A percentile compares a stretch with the other conserved stretches of the same genome.
Evolutionary conservation across 2,113 vertebrate genomes (phyloP).

Genomic region (Turdus rufiventris): DNA sequence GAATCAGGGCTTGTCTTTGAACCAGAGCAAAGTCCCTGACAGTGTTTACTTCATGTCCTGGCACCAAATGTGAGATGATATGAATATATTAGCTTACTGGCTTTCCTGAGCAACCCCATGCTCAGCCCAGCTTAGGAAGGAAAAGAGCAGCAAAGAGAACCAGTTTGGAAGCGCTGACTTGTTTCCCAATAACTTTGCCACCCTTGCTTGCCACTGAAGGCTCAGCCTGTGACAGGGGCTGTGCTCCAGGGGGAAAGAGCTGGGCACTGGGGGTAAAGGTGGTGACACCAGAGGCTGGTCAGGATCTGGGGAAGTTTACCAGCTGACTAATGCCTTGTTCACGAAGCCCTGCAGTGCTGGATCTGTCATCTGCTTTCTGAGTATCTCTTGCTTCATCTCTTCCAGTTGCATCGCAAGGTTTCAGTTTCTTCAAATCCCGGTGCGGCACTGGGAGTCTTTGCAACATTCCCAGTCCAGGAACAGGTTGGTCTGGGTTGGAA

Average conservation of each 20-base stretch:
- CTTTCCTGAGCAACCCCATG: conserved; percentile 29
- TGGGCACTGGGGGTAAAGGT: accelerated
- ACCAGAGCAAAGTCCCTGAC: conserved; percentile 37
- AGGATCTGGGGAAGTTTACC: neutral
- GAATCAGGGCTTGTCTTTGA: conserved; percentile 57
- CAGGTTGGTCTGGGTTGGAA: neutral
- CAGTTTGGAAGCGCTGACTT: neutral
- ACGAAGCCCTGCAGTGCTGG: neutral
- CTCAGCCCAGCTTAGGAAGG: conserved; percentile 25
- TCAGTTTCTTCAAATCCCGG: neutral
- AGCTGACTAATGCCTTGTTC: neutral
- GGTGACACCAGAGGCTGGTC: neutral
- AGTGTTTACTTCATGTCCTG: conserved; percentile 56
- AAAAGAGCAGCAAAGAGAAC: conserved; percentile 27
- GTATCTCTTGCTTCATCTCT: neutral
- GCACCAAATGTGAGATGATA: conserved; percentile 50
- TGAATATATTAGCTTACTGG: conserved; percentile 49
- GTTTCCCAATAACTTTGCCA: neutral
- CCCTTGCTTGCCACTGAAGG: neutral
- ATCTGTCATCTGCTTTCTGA: neutral
- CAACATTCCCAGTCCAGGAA: neutral
- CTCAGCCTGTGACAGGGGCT: neutral
- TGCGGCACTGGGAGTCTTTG: neutral
- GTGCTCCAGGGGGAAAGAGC: neutral
- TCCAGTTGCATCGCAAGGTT: neutral